Evolutionary conservation across 92 coral and sea anemone species (phyloP).

Genomic region (Epizoanthus stellaris): DNA sequence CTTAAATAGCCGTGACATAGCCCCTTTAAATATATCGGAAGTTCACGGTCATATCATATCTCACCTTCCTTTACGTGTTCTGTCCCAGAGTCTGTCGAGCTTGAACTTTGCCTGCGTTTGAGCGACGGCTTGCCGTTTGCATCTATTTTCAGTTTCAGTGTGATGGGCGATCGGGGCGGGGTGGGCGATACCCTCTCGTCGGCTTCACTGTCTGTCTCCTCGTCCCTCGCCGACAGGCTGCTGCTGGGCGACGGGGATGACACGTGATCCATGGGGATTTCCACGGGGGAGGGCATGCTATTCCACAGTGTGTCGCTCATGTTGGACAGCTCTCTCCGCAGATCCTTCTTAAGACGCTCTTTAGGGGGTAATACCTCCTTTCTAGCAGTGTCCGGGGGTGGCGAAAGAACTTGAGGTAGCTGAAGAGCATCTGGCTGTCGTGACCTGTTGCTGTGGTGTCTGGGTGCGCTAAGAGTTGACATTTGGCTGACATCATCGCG

Average conservation of each 20-base stretch:
- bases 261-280: background rate
- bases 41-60: background rate
- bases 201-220: conserved; percentile 14
- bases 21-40: no score
- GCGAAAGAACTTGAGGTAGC: conserved; percentile 2
- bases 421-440: background rate
- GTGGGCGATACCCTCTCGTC: conserved; percentile 13
- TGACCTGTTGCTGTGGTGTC: background rate
- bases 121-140: conserved; percentile 35
- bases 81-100: conserved; percentile 89
- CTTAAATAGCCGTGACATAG: no score
- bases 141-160: conserved; percentile 25
- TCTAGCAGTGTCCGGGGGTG: background rate
- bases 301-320: background rate
- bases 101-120: conserved; percentile 74
- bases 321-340: conserved; percentile 18
- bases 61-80: conserved; percentile 77
- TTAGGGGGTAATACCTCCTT: conserved; percentile 35
- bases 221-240: conserved; percentile 22
- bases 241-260: conserved; percentile 26
- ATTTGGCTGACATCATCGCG: background rate
- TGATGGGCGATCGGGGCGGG: conserved; percentile 37
- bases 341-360: conserved; percentile 33
- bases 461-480: background rate
- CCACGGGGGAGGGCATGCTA: background rate